Base-by-base conservation (phyloP, 2,888 invertebrate species). In the Acleris literana region DNA sequence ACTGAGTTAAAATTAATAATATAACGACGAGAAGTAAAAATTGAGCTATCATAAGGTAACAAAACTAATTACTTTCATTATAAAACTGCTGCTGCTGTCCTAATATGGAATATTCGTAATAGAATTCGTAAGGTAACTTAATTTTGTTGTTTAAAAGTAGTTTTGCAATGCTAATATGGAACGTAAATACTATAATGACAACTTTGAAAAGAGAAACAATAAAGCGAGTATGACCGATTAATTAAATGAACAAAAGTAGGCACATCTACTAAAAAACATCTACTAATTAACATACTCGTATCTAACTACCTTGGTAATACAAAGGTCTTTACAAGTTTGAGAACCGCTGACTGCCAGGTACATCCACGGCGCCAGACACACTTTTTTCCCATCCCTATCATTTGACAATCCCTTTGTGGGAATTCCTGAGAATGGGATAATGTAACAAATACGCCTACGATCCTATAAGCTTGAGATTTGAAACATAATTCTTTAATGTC, bases 311-410 rank as follows among this genome's bases (percentile, higher is more conserved):
- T n/a, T 46, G 46, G 16, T 46, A 46, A n/a, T 46, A 1, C 17
- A 17, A 46, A 46, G 16, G 17, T 46, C 5, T 54, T 46, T 44
- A 33, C 71, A 54, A 74, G 62, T 76, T 88, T 87, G 83, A 77
- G 76, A 78, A 51, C 57, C 81, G n/a, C 75, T 77, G 80, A 11
- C 63, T 18, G 13, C 29, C 84, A 84, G 85, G 85, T 84, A 84
- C 74, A 70, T 70, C 74, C 73, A 74, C 80, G 90, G 90, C 90
- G 90, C 90, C 90, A 86, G 82, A 72, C 82, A 61, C 73, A 69
- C 74, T 86, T 86, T 86, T 82, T 76, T 56, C 60, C 57, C 71
- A 74, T 75, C 74, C 75, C 72, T 75, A 75, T 71, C 71, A 73
- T 76, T 80, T 77, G 72, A 65, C 70, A 64, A 64, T 68, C 64